A percentile compares a stretch with the other conserved stretches of the same genome.
Conservation (phyloP, 2,797 vertebrate species). For the Acrossocheilus fasciatus region DNA sequence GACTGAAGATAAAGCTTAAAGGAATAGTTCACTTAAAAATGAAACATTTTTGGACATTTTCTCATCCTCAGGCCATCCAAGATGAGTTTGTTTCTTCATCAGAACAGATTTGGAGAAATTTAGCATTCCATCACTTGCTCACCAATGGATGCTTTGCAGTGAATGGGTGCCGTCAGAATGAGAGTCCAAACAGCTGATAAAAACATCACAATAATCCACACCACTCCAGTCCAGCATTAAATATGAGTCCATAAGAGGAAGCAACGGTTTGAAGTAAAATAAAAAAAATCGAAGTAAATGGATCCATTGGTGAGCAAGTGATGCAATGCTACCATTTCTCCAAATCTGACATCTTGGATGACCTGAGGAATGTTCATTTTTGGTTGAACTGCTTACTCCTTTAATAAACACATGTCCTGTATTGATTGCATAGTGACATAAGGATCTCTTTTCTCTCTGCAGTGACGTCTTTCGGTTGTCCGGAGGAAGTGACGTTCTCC, state of each 20-base stretch:
- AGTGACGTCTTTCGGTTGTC: slow-evolving; percentile 81
- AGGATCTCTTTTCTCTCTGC: slow-evolving; percentile 49
- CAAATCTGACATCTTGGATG: background rate
- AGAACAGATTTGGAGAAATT: background rate
- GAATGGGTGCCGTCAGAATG: background rate
- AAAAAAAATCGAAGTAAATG: background rate
- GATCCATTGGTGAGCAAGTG: background rate
- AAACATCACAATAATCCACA: background rate
- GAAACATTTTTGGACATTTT: background rate
- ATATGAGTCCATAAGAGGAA: background rate
- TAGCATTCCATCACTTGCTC: background rate
- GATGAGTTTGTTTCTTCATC: background rate
- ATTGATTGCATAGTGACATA: background rate
- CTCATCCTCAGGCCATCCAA: background rate
- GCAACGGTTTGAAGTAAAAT: background rate
- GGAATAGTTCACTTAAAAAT: background rate
- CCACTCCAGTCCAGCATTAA: background rate
- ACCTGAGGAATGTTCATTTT: background rate
- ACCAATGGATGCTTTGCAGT: background rate
- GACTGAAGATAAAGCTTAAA: background rate
- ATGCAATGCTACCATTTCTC: background rate
- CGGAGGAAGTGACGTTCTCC: slow-evolving; percentile 75
- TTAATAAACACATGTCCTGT: background rate
- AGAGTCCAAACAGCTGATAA: background rate
- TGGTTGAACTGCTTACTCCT: background rate